Evolutionary conservation across 2,888 invertebrate genomes (phyloP).

Genomic region (Eumacrocentrus americanus): DNA sequence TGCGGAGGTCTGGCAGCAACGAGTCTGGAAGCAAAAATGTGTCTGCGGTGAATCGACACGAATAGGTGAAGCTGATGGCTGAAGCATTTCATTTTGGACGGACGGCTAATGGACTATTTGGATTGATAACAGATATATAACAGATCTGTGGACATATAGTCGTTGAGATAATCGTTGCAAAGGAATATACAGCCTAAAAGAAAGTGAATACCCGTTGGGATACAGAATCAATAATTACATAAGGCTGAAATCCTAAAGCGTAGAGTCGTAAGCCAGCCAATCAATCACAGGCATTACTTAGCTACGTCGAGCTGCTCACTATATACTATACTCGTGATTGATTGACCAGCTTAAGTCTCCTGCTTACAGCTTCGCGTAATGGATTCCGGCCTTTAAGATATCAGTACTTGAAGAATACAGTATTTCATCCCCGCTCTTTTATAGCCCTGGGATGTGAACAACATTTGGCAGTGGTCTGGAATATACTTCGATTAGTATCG

Average conservation of each 20-base stretch:
- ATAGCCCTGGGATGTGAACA: background rate
- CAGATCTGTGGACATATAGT: background rate
- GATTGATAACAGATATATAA: background rate
- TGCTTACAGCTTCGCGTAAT: slow-evolving; percentile 38
- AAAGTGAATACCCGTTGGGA: slow-evolving; percentile 22
- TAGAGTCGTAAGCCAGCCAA: slow-evolving; percentile 34
- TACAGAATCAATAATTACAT: slow-evolving; percentile 40
- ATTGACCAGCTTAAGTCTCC: slow-evolving; percentile 38
- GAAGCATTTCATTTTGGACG: background rate
- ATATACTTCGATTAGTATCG: slow-evolving; percentile 21
- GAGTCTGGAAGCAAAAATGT: background rate
- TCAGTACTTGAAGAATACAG: slow-evolving; percentile 12
- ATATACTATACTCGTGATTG: slow-evolving; percentile 33
- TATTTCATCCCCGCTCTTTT: background rate
- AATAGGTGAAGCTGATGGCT: background rate
- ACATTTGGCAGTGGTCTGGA: background rate
- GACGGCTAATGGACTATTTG: background rate
- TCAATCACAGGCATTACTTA: slow-evolving; percentile 41
- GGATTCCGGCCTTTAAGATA: slow-evolving; percentile 36
- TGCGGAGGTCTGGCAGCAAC: background rate
- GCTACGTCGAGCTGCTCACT: slow-evolving; percentile 31
- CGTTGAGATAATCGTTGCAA: background rate
- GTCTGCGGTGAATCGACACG: background rate
- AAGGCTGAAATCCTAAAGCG: slow-evolving; percentile 33
- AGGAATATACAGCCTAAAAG: slow-evolving; percentile 7